Conservation (phyloP, 2,113 vertebrate species). For the Noturus placidus region DNA sequence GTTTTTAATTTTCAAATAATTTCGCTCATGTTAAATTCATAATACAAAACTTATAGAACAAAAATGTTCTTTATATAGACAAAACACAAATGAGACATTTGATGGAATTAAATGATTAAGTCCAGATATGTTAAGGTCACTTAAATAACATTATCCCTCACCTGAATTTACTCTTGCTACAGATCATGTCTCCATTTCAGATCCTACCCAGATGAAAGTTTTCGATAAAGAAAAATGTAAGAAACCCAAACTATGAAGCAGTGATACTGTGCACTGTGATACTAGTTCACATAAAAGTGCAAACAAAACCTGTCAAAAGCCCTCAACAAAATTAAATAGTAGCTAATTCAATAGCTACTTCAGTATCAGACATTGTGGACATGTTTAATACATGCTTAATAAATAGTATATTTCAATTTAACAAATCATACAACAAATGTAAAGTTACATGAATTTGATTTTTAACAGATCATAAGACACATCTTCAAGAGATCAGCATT, state of each 20-base stretch:
- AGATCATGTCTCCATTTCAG: not conserved
- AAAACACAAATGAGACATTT: not conserved
- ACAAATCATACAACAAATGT: not conserved
- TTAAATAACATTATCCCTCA: constrained; percentile 33
- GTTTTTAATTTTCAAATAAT: not conserved
- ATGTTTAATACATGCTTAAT: not conserved
- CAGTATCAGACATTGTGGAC: not conserved
- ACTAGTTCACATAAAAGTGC: not conserved
- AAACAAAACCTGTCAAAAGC: not conserved
- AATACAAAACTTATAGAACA: not conserved
- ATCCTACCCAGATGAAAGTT: not conserved
- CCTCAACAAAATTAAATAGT: not conserved
- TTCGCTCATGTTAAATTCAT: constrained; percentile 15
- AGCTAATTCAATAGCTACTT: not conserved
- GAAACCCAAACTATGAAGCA: not conserved
- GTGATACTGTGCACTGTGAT: not conserved
- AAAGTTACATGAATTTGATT: constrained; percentile 1
- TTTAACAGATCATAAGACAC: not conserved
- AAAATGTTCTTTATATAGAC: not conserved
- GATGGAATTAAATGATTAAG: constrained; percentile 40
- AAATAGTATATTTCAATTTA: not conserved
- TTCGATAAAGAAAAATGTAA: not conserved
- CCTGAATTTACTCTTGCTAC: constrained; percentile 14
- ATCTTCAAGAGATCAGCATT: not conserved
- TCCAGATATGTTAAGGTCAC: constrained; percentile 60